A percentile compares a stretch with the other conserved stretches of the same genome.
Conservation (phyloP, 1,140 invertebrate species). For the Brachionus paranguensis region DNA sequence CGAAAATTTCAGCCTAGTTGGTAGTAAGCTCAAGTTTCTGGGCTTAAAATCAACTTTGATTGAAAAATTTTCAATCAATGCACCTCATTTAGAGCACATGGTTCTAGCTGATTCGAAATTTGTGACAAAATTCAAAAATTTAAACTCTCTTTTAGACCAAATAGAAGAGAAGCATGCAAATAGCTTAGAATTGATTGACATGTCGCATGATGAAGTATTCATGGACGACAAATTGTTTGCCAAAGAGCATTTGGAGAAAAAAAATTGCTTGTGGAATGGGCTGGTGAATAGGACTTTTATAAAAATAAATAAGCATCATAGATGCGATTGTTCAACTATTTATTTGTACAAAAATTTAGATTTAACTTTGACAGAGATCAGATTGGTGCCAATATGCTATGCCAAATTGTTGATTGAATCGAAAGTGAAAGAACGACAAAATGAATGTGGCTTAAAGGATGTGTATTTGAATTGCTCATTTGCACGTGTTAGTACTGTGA, state of each 20-base stretch:
- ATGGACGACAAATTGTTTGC: not conserved
- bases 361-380: not conserved
- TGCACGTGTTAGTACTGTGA: not conserved
- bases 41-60: not conserved
- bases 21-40: not conserved
- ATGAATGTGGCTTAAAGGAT: not conserved
- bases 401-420: not conserved
- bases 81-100: not conserved
- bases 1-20: not conserved
- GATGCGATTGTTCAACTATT: not conserved
- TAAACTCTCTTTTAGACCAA: not conserved
- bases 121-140: not conserved
- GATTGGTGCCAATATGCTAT: not conserved
- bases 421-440: not conserved
- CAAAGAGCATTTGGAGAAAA: not conserved
- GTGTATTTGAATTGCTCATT: not conserved
- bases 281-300: not conserved
- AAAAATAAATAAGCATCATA: not conserved
- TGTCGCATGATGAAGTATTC: not conserved
- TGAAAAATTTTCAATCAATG: not conserved
- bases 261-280: not conserved
- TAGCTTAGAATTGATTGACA: not conserved
- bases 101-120: not conserved
- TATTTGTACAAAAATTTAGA: slow-evolving; percentile 2
- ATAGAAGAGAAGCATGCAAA: not conserved